A percentile compares a stretch with the other conserved stretches of the same genome.
Conservation (phyloP, 2,113 vertebrate species). For the Hystrix brachyura region DNA sequence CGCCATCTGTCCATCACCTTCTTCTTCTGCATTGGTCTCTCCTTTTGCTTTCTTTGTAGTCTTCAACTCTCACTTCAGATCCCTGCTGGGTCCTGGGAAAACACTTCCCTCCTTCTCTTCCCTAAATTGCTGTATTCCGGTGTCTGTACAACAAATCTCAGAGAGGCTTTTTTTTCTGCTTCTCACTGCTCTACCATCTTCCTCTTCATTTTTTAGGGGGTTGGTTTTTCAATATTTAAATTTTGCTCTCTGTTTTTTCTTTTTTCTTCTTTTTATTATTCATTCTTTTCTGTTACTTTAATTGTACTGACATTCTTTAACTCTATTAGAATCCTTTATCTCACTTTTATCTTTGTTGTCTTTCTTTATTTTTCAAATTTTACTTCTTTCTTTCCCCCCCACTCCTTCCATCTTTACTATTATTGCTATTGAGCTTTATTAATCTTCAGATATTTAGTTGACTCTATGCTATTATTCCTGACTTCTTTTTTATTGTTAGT, state of each 20-base stretch:
- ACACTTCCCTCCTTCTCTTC: too few relatives aligned
- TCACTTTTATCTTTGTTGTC: neutral
- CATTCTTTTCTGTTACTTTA: neutral
- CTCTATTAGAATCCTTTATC: neutral
- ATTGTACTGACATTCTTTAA: neutral
- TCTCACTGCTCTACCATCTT: too few relatives aligned
- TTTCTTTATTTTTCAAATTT: neutral
- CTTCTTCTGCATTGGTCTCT: too few relatives aligned
- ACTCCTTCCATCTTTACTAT: neutral
- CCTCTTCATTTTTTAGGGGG: neutral
- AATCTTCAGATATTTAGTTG: neutral
- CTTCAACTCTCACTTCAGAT: too few relatives aligned
- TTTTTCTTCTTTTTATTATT: neutral
- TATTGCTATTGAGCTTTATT: neutral
- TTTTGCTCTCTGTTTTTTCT: neutral
- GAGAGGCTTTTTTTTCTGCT: too few relatives aligned
- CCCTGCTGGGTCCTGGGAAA: too few relatives aligned
- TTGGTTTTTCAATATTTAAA: neutral
- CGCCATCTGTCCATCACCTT: too few relatives aligned
- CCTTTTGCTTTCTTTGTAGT: too few relatives aligned
- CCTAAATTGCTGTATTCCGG: too few relatives aligned
- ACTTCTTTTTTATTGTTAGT: neutral
- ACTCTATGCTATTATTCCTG: neutral
- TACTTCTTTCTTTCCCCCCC: neutral
- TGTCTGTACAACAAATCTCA: too few relatives aligned